Evolutionary conservation across 2,888 invertebrate genomes (phyloP).

Genomic region (Lordiphosa andalusiaca): DNA sequence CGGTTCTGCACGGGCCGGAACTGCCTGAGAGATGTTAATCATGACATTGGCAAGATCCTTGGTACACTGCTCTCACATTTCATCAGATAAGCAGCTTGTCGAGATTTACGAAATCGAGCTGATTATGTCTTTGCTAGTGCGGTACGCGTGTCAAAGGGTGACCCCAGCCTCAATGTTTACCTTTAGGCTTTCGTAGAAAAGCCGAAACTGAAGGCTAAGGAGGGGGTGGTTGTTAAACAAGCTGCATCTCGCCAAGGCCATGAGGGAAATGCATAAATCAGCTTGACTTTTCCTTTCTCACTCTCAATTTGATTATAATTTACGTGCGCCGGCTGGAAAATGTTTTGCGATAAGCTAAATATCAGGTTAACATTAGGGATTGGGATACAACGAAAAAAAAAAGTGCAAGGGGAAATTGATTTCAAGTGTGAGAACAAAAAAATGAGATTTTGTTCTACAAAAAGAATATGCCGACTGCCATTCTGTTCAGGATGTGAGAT

Average conservation of each 20-base stretch:
- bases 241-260: slow-evolving; percentile 24
- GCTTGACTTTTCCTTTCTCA: slow-evolving; percentile 44
- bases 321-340: slow-evolving; percentile 45
- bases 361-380: slow-evolving; percentile 56
- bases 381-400: not conserved
- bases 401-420: slow-evolving; percentile 45
- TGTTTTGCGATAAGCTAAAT: slow-evolving; percentile 43
- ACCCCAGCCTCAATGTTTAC: slow-evolving; percentile 50
- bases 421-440: slow-evolving; percentile 52
- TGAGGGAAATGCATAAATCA: slow-evolving; percentile 64
- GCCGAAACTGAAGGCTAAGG: not conserved
- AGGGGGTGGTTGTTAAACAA: slow-evolving; percentile 26
- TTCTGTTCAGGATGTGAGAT: slow-evolving; percentile 3
- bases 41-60: slow-evolving; percentile 42
- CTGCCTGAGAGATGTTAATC: slow-evolving; percentile 72
- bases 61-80: slow-evolving; percentile 74
- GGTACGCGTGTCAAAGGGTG: slow-evolving; percentile 64
- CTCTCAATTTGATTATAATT: slow-evolving; percentile 69
- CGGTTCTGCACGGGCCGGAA: slow-evolving; percentile 41
- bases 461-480: slow-evolving; percentile 1
- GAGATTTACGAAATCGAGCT: slow-evolving; percentile 73
- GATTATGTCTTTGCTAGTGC: slow-evolving; percentile 59
- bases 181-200: slow-evolving; percentile 52
- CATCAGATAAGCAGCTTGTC: slow-evolving; percentile 77
- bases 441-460: slow-evolving; percentile 7